These are phyloP conservation scores for Condylostylus longicornis DNA, from an alignment of 1,140 invertebrate genomes.

Conservation along the genomic window DNA sequence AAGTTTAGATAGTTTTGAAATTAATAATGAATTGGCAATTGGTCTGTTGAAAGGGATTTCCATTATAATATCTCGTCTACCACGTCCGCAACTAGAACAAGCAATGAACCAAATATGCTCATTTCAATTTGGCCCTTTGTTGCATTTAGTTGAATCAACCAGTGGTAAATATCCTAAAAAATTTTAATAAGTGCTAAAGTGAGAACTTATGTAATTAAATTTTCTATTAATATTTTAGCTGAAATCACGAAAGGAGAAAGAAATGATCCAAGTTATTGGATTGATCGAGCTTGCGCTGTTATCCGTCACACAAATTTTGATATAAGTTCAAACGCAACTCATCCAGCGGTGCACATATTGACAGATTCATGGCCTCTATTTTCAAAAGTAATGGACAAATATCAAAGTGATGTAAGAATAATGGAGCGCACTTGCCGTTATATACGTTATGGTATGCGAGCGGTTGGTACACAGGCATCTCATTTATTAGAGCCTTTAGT, in stretches of 20 bases:
- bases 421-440: constrained; percentile 87
- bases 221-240: no score
- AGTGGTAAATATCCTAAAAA: no score
- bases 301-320: constrained; percentile 63
- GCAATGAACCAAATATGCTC: constrained; percentile 65
- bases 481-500: constrained; percentile 67
- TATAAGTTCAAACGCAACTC: constrained; percentile 40
- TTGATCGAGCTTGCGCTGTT: constrained; percentile 81
- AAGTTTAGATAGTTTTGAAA: constrained; percentile 60
- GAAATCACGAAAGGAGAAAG: constrained; percentile 32
- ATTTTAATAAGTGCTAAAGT: constrained; percentile 8
- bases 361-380: constrained; percentile 79
- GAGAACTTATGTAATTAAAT: constrained; percentile 15
- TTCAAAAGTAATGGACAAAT: constrained; percentile 55
- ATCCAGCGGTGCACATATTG: constrained; percentile 71
- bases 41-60: constrained; percentile 66
- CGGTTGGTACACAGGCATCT: constrained; percentile 61
- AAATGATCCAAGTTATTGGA: constrained; percentile 77
- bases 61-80: constrained; percentile 47
- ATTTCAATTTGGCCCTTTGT: constrained; percentile 56
- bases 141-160: constrained; percentile 35
- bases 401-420: constrained; percentile 65
- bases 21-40: constrained; percentile 67
- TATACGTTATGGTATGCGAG: constrained; percentile 76
- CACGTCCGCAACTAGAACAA: constrained; percentile 43